Conservation (phyloP, 2,888 invertebrate genomes). For the Ptilodon capucinus region DNA sequence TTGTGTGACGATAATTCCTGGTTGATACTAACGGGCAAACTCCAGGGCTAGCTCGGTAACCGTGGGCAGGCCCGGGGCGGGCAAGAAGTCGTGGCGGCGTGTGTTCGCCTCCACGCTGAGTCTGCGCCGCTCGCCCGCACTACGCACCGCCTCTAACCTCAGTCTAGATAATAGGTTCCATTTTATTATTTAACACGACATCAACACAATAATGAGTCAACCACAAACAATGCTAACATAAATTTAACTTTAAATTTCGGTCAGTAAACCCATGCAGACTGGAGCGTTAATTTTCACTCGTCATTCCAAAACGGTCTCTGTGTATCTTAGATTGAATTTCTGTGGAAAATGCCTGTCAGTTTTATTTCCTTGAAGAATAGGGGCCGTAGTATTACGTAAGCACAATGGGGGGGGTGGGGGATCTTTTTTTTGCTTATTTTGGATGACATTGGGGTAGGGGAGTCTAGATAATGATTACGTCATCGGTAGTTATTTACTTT, state of each 20-base stretch:
- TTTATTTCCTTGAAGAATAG: no score
- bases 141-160: conserved; percentile 43
- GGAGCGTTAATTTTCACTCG: no score
- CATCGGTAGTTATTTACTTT: no score
- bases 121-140: conserved; percentile 30
- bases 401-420: no score
- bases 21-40: neutral
- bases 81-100: conserved; percentile 41
- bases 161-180: conserved; percentile 51
- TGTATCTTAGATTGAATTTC: no score
- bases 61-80: conserved; percentile 35
- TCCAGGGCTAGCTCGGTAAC: neutral
- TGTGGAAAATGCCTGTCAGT: no score
- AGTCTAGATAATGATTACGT: no score
- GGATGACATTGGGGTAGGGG: no score
- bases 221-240: neutral
- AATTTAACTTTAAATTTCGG: neutral
- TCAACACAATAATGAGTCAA: neutral
- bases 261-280: no score
- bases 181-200: neutral
- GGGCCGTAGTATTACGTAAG: no score
- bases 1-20: neutral
- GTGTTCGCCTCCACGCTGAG: conserved; percentile 38
- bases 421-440: no score
- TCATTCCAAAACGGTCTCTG: no score